A percentile compares a stretch with the other conserved stretches of the same genome.
Conservation (phyloP, 1,140 invertebrate species). For the Lethocerus indicus region DNA sequence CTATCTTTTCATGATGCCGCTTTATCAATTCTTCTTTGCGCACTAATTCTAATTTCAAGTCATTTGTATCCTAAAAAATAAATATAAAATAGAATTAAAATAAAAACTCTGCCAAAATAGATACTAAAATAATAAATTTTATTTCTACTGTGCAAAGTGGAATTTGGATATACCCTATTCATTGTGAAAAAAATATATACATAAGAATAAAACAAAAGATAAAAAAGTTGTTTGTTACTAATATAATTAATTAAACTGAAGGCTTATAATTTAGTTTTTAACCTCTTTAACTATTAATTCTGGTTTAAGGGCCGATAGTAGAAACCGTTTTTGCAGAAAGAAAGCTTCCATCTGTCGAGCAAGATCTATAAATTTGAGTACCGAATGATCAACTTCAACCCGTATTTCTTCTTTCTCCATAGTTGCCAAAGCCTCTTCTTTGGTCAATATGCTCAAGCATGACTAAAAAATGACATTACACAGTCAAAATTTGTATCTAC, state of each 20-base stretch:
- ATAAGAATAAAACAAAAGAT: too few species aligned
- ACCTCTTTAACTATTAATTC: conserved; percentile 79
- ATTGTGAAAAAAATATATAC: too few species aligned
- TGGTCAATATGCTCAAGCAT: conserved; percentile 67
- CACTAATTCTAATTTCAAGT: conserved; percentile 61
- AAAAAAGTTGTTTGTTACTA: too few species aligned
- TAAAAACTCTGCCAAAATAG: too few species aligned
- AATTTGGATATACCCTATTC: too few species aligned
- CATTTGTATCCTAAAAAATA: conserved; percentile 49
- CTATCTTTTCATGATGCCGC: conserved; percentile 78
- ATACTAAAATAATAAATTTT: too few species aligned
- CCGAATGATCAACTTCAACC: conserved; percentile 69
- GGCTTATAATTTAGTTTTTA: too few species aligned
- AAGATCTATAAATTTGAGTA: conserved; percentile 69
- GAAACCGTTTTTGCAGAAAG: conserved; percentile 80
- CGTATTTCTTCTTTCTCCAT: conserved; percentile 71
- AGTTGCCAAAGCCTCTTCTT: conserved; percentile 48
- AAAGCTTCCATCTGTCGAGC: conserved; percentile 86
- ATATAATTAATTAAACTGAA: too few species aligned
- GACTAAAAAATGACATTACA: conserved; percentile 37
- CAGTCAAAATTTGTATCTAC: not conserved
- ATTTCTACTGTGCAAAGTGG: too few species aligned
- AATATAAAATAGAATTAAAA: too few species aligned
- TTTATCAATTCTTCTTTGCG: conserved; percentile 77
- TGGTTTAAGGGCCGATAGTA: conserved; percentile 77